Conservation (phyloP, 2,797 vertebrate species). For the Rhyacichthys aspro region DNA sequence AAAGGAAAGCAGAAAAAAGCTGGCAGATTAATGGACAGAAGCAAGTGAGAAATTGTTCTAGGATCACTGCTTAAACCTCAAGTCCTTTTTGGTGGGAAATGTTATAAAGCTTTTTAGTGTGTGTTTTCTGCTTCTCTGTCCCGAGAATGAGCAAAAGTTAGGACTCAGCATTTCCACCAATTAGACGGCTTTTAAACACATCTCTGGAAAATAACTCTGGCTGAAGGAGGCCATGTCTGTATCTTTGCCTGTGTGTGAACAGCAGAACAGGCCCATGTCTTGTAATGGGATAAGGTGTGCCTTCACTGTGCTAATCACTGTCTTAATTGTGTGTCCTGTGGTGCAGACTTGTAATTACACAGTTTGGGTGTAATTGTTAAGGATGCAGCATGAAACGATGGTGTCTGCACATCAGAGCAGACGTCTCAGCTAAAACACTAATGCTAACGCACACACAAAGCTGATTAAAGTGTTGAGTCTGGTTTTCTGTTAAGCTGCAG, state of each 20-base stretch:
- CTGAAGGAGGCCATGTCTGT: conserved; percentile 32
- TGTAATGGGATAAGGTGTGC: conserved; percentile 36
- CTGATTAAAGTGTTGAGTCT: not conserved
- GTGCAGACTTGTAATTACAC: conserved; percentile 66
- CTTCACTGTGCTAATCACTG: conserved; percentile 57
- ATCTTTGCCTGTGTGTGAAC: conserved; percentile 30
- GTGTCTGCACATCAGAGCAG: conserved; percentile 63
- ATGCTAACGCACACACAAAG: not conserved
- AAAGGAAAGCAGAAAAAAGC: conserved; percentile 4
- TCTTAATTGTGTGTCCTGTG: conserved; percentile 58
- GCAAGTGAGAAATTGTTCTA: no score
- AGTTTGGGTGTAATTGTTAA: conserved; percentile 59
- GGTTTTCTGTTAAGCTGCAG: not conserved
- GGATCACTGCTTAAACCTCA: conserved; percentile 49
- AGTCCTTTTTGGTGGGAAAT: conserved; percentile 30
- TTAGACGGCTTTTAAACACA: conserved; percentile 60
- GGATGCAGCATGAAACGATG: conserved; percentile 54
- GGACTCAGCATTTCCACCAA: conserved; percentile 51
- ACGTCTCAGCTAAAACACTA: conserved; percentile 38
- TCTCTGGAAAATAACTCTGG: conserved; percentile 55
- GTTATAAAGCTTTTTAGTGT: conserved; percentile 23
- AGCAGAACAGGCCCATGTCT: conserved; percentile 3
- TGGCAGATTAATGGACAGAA: conserved; percentile 20
- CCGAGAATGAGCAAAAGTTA: conserved; percentile 16
- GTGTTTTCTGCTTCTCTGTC: conserved; percentile 22